phyloP scores from a whole-genome alignment of 2,797 vertebrate genomes.

The Coendou prehensilis region DNA sequence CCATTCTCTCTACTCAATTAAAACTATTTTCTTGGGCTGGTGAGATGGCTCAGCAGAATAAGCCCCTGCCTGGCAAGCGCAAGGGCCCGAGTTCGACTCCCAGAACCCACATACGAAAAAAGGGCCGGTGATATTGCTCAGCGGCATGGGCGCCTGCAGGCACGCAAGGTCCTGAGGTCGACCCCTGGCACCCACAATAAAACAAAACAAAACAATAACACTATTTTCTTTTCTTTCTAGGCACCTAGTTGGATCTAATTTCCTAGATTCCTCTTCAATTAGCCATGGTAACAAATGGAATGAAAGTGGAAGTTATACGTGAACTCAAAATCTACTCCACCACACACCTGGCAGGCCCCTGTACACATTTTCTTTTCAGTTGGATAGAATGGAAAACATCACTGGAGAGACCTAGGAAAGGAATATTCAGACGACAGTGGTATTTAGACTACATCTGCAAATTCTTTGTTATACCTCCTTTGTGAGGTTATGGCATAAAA shows the following conservation, averaged over 20 bases:
- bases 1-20: background rate
- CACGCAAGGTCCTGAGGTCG: too few species aligned
- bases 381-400: background rate
- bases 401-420: background rate
- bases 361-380: background rate
- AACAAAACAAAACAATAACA: too few species aligned
- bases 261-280: background rate
- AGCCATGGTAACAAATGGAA: background rate
- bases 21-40: background rate
- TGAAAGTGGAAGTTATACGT: background rate
- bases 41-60: too few species aligned
- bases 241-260: background rate
- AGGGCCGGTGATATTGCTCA: too few species aligned
- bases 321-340: background rate
- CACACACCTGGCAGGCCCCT: background rate
- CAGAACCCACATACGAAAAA: too few species aligned
- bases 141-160: too few species aligned
- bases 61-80: too few species aligned
- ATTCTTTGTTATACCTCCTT: background rate
- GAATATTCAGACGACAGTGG: fast-evolving
- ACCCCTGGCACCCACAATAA: too few species aligned
- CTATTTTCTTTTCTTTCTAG: background rate
- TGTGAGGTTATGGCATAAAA: background rate
- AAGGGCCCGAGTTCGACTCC: too few species aligned
- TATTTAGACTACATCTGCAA: background rate